Percentiles rank a stretch among this genome's conserved stretches.
These are phyloP conservation scores for Dicyrtoma fusca DNA, from an alignment of 2,888 invertebrate genomes.

Conservation along the genomic window DNA sequence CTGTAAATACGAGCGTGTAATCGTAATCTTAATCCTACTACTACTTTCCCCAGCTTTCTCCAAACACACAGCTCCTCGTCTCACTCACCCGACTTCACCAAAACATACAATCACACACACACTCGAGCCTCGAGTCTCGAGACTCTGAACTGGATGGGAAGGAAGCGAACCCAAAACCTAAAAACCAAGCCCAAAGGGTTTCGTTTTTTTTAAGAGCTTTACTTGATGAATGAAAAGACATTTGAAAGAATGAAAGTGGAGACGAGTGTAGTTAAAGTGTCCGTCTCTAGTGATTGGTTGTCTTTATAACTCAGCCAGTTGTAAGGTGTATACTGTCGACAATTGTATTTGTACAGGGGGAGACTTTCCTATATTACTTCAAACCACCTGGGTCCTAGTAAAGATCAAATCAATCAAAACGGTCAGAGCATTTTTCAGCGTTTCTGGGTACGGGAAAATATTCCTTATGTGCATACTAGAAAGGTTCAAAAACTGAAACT, in stretches of 20 bases:
- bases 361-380: not conserved
- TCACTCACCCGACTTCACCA: not conserved
- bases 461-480: too few relatives aligned
- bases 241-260: constrained; percentile 13
- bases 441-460: too few relatives aligned
- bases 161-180: too few relatives aligned
- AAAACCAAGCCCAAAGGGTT: not conserved
- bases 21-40: not conserved
- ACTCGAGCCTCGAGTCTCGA: too few relatives aligned
- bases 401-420: too few relatives aligned
- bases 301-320: not conserved
- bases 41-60: too few relatives aligned
- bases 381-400: not conserved
- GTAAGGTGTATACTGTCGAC: not conserved
- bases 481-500: too few relatives aligned
- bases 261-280: constrained; percentile 11
- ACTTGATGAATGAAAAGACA: constrained; percentile 26
- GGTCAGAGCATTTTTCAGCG: too few relatives aligned
- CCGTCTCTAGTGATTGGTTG: constrained; percentile 8
- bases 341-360: not conserved
- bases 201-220: constrained; percentile 1
- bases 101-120: too few relatives aligned
- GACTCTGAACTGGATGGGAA: too few relatives aligned
- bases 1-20: constrained; percentile 17
- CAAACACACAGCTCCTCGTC: too few relatives aligned